These are phyloP conservation scores for Tipula helvola DNA, from an alignment of 2,888 invertebrate genomes.

Conservation along the genomic window DNA sequence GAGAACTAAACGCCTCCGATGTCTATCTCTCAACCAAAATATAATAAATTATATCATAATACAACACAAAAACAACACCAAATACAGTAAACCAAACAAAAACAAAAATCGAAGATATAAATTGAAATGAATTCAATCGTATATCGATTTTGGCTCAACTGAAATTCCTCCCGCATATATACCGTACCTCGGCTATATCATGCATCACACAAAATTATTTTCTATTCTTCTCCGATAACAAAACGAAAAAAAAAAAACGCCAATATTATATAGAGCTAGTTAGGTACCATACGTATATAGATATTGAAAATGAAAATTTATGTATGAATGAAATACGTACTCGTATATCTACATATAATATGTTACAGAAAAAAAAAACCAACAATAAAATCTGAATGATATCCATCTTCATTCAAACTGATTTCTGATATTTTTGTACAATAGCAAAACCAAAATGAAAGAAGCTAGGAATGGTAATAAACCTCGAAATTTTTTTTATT, in stretches of 20 bases:
- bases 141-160: background rate
- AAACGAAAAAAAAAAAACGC: background rate
- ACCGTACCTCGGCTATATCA: background rate
- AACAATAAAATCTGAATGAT: background rate
- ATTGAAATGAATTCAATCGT: background rate
- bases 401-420: background rate
- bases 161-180: background rate
- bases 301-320: background rate
- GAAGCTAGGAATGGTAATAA: background rate
- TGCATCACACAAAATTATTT: background rate
- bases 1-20: background rate
- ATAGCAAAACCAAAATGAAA: background rate
- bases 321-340: background rate
- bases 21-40: background rate
- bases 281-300: background rate
- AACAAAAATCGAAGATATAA: background rate
- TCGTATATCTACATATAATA: background rate
- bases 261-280: background rate
- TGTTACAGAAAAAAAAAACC: background rate
- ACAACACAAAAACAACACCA: background rate
- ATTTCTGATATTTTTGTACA: background rate
- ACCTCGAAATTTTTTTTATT: background rate
- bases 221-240: background rate
- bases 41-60: background rate
- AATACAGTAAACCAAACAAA: background rate